A percentile compares a stretch with the other conserved stretches of the same genome.
phyloP scores from a whole-genome alignment of 1,140 invertebrate genomes.

The Apis mellifera region Amel_HAv3.1 CM009946.2:3435001-3435500 shows the following conservation, averaged over 20 bases:
- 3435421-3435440: slow-evolving; percentile 67
- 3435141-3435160: too few relatives aligned
- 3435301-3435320: slow-evolving; percentile 53
- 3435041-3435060: too few relatives aligned
- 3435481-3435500: slow-evolving; percentile 64
- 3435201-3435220: too few relatives aligned
- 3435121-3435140: too few relatives aligned
- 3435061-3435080: too few relatives aligned
- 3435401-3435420: slow-evolving; percentile 74
- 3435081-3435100: too few relatives aligned
- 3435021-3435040: too few relatives aligned
- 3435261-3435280: not conserved
- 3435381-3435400: slow-evolving; percentile 76
- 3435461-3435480: slow-evolving; percentile 72
- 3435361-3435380: slow-evolving; percentile 77
- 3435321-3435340: slow-evolving; percentile 70
- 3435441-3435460: slow-evolving; percentile 73
- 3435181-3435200: too few relatives aligned
- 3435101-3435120: too few relatives aligned
- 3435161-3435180: too few relatives aligned
- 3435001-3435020: not conserved
- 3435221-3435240: slow-evolving; percentile 9
- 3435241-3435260: too few relatives aligned
- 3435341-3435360: slow-evolving; percentile 76
- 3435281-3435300: slow-evolving; percentile 56